Base-by-base conservation (phyloP, 2,888 invertebrate genomes). In the Meganola albula region DNA sequence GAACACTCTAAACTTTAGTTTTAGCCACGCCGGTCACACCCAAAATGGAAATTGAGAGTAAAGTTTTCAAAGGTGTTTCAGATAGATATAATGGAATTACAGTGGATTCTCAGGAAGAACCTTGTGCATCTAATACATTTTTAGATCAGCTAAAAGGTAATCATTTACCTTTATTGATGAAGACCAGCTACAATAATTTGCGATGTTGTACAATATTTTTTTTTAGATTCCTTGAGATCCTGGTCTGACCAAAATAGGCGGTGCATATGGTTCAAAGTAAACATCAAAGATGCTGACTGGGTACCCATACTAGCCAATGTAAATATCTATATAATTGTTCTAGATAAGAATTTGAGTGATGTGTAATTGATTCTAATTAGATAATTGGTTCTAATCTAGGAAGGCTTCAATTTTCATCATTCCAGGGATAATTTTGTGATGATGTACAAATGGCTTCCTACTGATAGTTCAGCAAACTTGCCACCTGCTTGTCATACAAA, bases 371-470 rank as follows among this genome's bases (percentile, higher is more conserved):
- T 27, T 6, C 3, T 10, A 21, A 4, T 32, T 9, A 12, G n/a
- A 13, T 23, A 12, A 8, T 22, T 18, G 8, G 12, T 12, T 13
- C 21, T 12, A 13, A 9, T 27, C 9, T 70, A 93, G 89, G 88
- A 90, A 63, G 94, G 93, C 10, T 97, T 97, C 68, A 91, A 91
- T 50, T 97, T 93, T 64, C 97, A 97, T 70, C 95, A 97, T 79
- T 93, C 96, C 0, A 90, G 91, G 58, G 88, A 90, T 31, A 90
- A 91, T 16, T 92, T 90, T 70, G 93, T 95, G 1, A 92, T 91
- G 87, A 89, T 97, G 88, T 92, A 90, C 54, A 90, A 90, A 63
- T 97, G 96, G 96, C 75, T 97, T 37, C 91, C 92, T 1, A 68
- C 49, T 29, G 77, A 74, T 5, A 68, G 88, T 36, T 85, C 88